phyloP scores from a whole-genome alignment of 2,888 invertebrate genomes.

The Tineola bisselliella region DNA sequence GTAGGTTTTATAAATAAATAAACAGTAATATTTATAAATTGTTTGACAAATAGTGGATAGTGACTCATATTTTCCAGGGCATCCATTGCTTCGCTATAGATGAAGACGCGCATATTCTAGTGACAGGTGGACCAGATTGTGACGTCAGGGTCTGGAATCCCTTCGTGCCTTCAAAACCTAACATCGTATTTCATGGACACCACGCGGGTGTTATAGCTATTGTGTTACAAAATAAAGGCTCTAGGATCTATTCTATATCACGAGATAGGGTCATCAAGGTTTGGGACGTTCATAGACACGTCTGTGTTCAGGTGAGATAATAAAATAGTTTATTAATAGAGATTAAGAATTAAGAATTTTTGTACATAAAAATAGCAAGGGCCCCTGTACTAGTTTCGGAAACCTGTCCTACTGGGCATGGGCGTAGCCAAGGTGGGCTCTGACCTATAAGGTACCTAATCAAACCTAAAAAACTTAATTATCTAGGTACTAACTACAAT shows the following conservation, averaged over 20 bases:
- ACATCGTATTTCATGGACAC: constrained; percentile 72
- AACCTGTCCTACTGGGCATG: too few species aligned
- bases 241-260: constrained; percentile 76
- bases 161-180: constrained; percentile 75
- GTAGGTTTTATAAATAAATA: too few species aligned
- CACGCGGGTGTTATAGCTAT: constrained; percentile 74
- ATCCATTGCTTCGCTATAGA: constrained; percentile 71
- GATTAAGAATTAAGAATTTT: too few species aligned
- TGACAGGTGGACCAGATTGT: constrained; percentile 81
- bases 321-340: too few species aligned
- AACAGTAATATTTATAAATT: too few species aligned
- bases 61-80: constrained; percentile 42
- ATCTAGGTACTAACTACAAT: too few species aligned
- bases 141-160: constrained; percentile 82
- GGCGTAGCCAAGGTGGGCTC: too few species aligned
- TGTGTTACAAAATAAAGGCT: constrained; percentile 72
- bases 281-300: constrained; percentile 76
- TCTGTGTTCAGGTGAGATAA: constrained; percentile 75
- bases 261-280: constrained; percentile 78
- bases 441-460: too few species aligned
- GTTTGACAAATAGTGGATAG: too few species aligned
- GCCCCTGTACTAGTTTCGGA: too few species aligned
- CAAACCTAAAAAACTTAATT: too few species aligned
- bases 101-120: constrained; percentile 68
- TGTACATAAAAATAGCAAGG: too few species aligned